These are phyloP conservation scores for Orchesella flavescens DNA, from an alignment of 2,888 invertebrate genomes.

Conservation along the genomic window DNA sequence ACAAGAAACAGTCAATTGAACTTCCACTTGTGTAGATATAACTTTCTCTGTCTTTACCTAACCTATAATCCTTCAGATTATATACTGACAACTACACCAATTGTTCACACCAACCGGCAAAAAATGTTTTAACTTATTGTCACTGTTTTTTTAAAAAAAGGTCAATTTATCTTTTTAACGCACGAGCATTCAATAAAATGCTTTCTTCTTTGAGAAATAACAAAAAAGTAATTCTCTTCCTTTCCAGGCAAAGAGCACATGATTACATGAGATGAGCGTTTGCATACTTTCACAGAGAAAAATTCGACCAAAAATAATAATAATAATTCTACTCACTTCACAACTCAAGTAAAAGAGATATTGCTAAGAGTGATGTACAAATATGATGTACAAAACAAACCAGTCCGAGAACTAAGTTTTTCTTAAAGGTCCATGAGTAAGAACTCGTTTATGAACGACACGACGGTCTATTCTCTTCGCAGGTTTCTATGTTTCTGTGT, in stretches of 20 bases:
- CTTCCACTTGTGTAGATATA: too few species aligned
- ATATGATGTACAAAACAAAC: not conserved
- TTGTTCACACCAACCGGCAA: too few species aligned
- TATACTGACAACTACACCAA: too few species aligned
- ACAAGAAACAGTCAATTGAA: too few species aligned
- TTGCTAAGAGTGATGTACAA: not conserved
- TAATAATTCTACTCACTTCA: slow-evolving; percentile 20
- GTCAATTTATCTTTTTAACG: too few species aligned
- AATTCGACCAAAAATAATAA: slow-evolving; percentile 3
- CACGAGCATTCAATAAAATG: slow-evolving; percentile 28
- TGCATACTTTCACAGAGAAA: not conserved
- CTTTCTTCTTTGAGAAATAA: slow-evolving; percentile 42
- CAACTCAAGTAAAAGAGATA: not conserved
- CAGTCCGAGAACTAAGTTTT: not conserved
- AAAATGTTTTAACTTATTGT: too few species aligned
- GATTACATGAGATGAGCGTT: slow-evolving; percentile 29
- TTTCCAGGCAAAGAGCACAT: slow-evolving; percentile 47
- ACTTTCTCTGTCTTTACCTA: too few species aligned
- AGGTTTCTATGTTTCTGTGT: slow-evolving; percentile 66
- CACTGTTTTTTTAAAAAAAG: too few species aligned
- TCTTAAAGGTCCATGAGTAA: slow-evolving; percentile 24
- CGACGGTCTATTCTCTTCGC: slow-evolving; percentile 59
- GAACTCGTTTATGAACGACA: slow-evolving; percentile 48
- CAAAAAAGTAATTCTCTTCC: slow-evolving; percentile 36
- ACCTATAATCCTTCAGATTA: too few species aligned